These are phyloP conservation scores for Drosophila dunni DNA, from an alignment of 1,140 invertebrate genomes.

Conservation along the genomic window DNA sequence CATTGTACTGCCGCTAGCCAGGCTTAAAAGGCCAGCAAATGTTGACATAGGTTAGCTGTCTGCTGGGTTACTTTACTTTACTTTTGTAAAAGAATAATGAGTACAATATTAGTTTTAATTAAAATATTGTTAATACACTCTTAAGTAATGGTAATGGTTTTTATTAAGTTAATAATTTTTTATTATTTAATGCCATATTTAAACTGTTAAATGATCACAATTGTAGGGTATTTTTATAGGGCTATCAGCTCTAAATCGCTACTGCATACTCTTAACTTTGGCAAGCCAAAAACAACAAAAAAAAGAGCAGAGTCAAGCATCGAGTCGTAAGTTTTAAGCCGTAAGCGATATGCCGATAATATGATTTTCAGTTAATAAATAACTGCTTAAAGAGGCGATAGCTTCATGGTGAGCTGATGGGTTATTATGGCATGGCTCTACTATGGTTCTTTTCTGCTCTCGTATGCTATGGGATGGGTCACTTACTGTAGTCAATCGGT, in stretches of 20 bases:
- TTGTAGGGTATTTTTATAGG: conserved; percentile 22
- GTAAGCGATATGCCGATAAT: conserved; percentile 68
- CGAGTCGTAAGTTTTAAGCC: conserved; percentile 28
- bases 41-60: conserved; percentile 7
- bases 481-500: conserved; percentile 25
- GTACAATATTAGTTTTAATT: neutral
- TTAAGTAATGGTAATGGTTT: neutral
- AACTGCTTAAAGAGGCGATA: conserved; percentile 55
- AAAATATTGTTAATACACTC: neutral
- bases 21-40: conserved; percentile 45
- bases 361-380: conserved; percentile 73
- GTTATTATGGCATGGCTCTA: neutral
- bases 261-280: conserved; percentile 17
- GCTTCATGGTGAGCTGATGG: conserved; percentile 26
- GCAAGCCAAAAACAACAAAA: conserved; percentile 4
- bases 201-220: neutral
- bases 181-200: neutral
- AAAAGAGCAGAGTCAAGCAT: conserved; percentile 3
- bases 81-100: neutral
- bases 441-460: neutral
- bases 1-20: conserved; percentile 62
- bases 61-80: neutral
- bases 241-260: conserved; percentile 28
- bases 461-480: neutral
- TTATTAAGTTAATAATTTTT: neutral